Evolutionary conservation across 2,113 vertebrate genomes (phyloP), one percentile per base, ranked within the genome.

Genomic region (Hystrix cristata): DNA sequence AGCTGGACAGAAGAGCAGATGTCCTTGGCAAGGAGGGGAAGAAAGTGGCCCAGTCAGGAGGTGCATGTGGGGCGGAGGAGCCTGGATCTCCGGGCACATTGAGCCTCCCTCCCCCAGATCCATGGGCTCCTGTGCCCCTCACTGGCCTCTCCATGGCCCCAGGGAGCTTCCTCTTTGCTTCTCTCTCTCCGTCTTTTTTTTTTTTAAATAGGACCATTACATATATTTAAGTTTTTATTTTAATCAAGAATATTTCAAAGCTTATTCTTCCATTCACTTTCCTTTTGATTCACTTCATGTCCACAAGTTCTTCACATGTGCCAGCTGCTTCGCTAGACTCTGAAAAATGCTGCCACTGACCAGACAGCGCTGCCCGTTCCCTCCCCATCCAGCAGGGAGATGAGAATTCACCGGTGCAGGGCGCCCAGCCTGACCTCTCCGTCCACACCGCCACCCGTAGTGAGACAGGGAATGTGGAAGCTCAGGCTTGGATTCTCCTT

Each of bases 41-140:
- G 34, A 29, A 55, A 46, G 53, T 2, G 65, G 15, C 2, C 6
- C 9, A 4, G 6, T 15, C 13, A 7, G 13, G 57, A 67, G 27
- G n/a, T 18, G 38, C 19, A 46, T 25, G 46, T 8, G 71, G n/a
- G 59, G 53, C 46, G 31, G 43, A 85, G 43, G 38, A 93, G 25
- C 10, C 13, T 0, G 27, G 31, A 3, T 23, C 76, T 25, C 0
- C 0, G 0, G 74, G 18, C n/a, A 1, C 10, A 1, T 15, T 7
- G 29, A 9, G 21, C 23, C 31, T 55, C 9, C 59, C 57, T 8
- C 43, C 38, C 2, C 0, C 0, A 0, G 21, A 8, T 38, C 0
- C 0, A 19, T 5, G 0, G 1, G 10, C 76, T 53, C 29, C 34
- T 6, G n/a, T 8, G n/a, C 67, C 53, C 11, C 2, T 51, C 48